These are phyloP conservation scores for Macropis europaea DNA, from an alignment of 2,888 invertebrate genomes.

Conservation along the genomic window DNA sequence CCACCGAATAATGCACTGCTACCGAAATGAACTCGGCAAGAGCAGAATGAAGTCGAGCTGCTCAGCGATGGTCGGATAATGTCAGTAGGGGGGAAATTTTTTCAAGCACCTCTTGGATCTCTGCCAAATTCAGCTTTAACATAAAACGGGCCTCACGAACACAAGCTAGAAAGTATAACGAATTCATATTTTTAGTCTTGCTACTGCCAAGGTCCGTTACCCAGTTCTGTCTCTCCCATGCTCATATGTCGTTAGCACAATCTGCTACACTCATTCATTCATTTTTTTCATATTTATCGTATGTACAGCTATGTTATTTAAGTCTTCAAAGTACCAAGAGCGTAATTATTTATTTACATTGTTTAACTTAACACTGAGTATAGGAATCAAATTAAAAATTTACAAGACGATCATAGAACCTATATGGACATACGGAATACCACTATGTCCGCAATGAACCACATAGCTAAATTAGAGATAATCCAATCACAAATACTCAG, in stretches of 20 bases:
- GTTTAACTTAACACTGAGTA: too few relatives aligned
- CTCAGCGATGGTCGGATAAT: constrained; percentile 9
- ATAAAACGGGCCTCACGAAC: constrained; percentile 46
- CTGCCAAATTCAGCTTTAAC: constrained; percentile 58
- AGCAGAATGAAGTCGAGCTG: constrained; percentile 15
- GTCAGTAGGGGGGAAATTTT: constrained; percentile 33
- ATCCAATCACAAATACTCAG: too few relatives aligned
- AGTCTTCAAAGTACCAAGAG: too few relatives aligned
- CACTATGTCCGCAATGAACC: too few relatives aligned
- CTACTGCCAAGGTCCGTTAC: constrained; percentile 55
- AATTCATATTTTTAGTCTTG: constrained; percentile 69
- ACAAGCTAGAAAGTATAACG: constrained; percentile 40
- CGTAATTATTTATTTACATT: too few relatives aligned
- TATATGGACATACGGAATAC: too few relatives aligned
- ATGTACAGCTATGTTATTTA: too few relatives aligned
- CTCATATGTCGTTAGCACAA: neutral
- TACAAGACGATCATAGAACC: too few relatives aligned
- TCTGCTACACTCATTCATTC: neutral
- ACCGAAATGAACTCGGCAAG: constrained; percentile 7
- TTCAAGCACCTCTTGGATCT: constrained; percentile 45
- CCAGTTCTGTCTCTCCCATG: constrained; percentile 18
- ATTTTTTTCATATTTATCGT: too few relatives aligned
- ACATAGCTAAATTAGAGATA: too few relatives aligned
- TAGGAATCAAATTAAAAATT: too few relatives aligned
- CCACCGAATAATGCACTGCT: neutral